Percentiles rank a stretch among this genome's conserved stretches.
phyloP scores from a whole-genome alignment of 2,888 invertebrate species.

The Baronia brevicornis region DNA sequence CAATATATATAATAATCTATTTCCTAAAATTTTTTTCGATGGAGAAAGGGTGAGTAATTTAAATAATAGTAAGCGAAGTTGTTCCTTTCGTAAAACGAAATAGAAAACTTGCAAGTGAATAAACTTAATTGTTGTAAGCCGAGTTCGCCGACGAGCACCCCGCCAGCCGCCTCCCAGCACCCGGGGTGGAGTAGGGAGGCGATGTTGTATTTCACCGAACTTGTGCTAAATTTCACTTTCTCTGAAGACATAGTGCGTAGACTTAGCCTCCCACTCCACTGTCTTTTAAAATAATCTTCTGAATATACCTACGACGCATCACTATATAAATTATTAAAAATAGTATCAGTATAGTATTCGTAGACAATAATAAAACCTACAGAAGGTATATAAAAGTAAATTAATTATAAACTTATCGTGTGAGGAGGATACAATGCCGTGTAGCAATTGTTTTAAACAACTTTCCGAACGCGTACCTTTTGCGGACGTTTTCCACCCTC shows the following conservation, averaged over 20 bases:
- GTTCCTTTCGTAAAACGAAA: conserved; percentile 41
- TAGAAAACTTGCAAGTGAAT: conserved; percentile 62
- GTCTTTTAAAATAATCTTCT: conserved; percentile 38
- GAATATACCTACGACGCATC: conserved; percentile 25
- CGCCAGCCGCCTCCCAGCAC: conserved; percentile 36
- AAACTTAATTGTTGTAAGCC: conserved; percentile 75
- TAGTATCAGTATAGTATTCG: no score
- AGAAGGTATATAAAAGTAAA: conserved; percentile 5
- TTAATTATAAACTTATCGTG: conserved; percentile 2
- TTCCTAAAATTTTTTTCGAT: no score
- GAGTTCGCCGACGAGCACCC: conserved; percentile 59
- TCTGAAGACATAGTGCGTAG: conserved; percentile 71
- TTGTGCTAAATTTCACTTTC: conserved; percentile 76
- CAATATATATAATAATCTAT: conserved; percentile 7
- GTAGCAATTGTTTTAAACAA: conserved; percentile 1
- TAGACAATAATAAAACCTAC: no score
- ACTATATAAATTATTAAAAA: no score
- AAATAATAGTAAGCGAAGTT: conserved; percentile 16
- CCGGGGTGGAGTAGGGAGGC: conserved; percentile 41
- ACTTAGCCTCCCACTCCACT: conserved; percentile 58
- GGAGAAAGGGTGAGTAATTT: conserved; percentile 10
- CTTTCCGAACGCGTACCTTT: conserved; percentile 38
- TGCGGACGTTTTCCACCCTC: conserved; percentile 52
- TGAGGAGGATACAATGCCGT: no score
- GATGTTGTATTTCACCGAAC: conserved; percentile 71